phyloP scores from a whole-genome alignment of 2,888 invertebrate species.

The Lamellibrachia columna region DNA sequence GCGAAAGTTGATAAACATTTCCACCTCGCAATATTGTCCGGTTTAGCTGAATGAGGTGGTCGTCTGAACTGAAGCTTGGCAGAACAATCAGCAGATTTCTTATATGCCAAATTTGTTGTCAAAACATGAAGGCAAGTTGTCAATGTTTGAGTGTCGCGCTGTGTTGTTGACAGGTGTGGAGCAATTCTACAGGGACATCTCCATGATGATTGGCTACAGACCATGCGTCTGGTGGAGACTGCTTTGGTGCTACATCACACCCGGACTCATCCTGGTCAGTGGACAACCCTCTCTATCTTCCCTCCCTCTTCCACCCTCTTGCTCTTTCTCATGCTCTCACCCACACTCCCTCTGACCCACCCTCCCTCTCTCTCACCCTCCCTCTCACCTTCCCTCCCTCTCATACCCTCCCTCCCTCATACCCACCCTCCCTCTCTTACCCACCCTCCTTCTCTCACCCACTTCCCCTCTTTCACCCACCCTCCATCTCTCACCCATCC shows the following conservation, averaged over 20 bases:
- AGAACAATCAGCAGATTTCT: not conserved
- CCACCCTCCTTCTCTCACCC: too few relatives aligned
- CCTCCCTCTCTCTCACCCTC: not conserved
- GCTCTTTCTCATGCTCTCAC: too few relatives aligned
- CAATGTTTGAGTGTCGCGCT: not conserved
- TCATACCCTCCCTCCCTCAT: not conserved
- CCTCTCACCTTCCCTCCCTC: not conserved
- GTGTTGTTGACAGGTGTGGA: constrained; percentile 57
- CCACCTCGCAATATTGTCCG: not conserved
- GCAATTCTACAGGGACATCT: constrained; percentile 62
- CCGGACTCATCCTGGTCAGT: constrained; percentile 57
- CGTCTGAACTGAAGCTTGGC: too few relatives aligned
- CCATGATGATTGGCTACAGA: constrained; percentile 62
- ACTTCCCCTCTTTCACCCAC: too few relatives aligned
- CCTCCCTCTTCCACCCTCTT: too few relatives aligned
- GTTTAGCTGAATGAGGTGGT: too few relatives aligned
- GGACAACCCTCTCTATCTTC: not conserved
- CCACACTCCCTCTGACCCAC: too few relatives aligned
- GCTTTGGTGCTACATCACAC: constrained; percentile 62
- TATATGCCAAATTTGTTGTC: not conserved
- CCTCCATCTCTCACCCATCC: too few relatives aligned
- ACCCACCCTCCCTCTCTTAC: too few relatives aligned
- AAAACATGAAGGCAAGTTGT: not conserved
- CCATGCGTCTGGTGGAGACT: constrained; percentile 56
- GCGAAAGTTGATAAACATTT: not conserved